These are phyloP conservation scores for Synergus laeviventris DNA, from an alignment of 2,888 invertebrate species.

Conservation along the genomic window DNA sequence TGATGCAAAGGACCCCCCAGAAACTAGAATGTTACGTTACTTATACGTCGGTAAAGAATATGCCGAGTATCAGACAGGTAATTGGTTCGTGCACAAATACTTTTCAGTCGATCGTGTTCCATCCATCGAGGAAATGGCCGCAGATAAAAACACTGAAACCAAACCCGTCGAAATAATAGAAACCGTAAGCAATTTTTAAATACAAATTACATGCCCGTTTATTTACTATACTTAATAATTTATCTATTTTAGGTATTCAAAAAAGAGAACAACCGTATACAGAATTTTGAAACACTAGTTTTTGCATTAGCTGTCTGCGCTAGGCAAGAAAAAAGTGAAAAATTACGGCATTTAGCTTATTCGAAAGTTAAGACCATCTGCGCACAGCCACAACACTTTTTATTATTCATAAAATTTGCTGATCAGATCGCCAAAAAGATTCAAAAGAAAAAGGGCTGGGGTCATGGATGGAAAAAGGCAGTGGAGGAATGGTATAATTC, in stretches of 20 bases:
- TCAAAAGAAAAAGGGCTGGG: conserved; percentile 76
- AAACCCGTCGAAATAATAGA: conserved; percentile 66
- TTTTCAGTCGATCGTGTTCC: conserved; percentile 76
- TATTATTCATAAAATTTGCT: conserved; percentile 81
- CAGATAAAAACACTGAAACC: conserved; percentile 57
- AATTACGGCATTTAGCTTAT: conserved; percentile 79
- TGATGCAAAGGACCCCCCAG: conserved; percentile 52
- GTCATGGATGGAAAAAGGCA: conserved; percentile 81
- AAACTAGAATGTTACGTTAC: conserved; percentile 76
- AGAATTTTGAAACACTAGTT: conserved; percentile 79
- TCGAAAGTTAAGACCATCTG: conserved; percentile 78
- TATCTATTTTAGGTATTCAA: neutral
- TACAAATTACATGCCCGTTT: neutral
- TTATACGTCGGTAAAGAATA: conserved; percentile 78
- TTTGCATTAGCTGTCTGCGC: conserved; percentile 82
- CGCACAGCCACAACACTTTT: conserved; percentile 81
- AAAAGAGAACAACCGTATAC: conserved; percentile 76
- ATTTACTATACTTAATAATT: neutral
- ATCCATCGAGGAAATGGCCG: conserved; percentile 71
- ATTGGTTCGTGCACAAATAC: conserved; percentile 78
- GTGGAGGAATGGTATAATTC: conserved; percentile 82
- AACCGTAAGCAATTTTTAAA: conserved; percentile 58
- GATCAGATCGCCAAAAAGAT: conserved; percentile 74
- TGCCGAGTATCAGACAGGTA: conserved; percentile 79
- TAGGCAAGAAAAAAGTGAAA: conserved; percentile 70